Conservation (phyloP, 2,888 invertebrate species). For the Trichogramma dendrolimi region DNA sequence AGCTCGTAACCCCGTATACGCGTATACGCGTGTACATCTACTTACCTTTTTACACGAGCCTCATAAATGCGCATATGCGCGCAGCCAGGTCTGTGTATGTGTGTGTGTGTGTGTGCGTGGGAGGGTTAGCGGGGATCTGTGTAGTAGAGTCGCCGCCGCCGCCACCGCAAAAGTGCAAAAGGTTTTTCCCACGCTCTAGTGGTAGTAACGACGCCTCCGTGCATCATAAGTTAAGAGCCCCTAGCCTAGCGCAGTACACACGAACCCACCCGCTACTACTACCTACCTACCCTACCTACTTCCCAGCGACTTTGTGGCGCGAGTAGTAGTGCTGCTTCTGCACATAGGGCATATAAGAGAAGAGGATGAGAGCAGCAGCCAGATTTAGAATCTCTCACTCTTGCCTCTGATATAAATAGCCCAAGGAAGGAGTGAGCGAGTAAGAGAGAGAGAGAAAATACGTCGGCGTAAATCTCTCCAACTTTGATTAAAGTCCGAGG, state of each 20-base stretch:
- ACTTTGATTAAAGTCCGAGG: conserved; percentile 16
- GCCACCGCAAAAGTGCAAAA: conserved; percentile 32
- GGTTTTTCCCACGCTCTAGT: conserved; percentile 19
- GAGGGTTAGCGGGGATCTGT: no score
- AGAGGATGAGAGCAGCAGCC: background rate
- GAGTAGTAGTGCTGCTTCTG: background rate
- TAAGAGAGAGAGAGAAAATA: conserved; percentile 11
- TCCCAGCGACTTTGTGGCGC: conserved; percentile 15
- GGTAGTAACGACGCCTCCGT: conserved; percentile 39
- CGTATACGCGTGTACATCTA: no score
- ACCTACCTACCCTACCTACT: no score
- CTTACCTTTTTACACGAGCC: background rate
- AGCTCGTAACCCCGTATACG: background rate
- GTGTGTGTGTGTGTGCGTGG: no score
- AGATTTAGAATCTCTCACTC: no score
- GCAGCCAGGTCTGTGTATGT: conserved; percentile 3
- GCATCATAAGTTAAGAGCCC: conserved; percentile 39
- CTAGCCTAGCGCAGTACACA: no score
- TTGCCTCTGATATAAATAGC: no score
- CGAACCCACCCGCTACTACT: no score
- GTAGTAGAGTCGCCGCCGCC: no score
- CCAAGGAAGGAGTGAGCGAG: background rate
- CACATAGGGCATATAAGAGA: conserved; percentile 5
- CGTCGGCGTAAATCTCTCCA: conserved; percentile 12
- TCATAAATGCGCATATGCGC: conserved; percentile 12